These are phyloP conservation scores for Ecliptopera silaceata DNA, from an alignment of 2,888 invertebrate species.

Conservation along the genomic window DNA sequence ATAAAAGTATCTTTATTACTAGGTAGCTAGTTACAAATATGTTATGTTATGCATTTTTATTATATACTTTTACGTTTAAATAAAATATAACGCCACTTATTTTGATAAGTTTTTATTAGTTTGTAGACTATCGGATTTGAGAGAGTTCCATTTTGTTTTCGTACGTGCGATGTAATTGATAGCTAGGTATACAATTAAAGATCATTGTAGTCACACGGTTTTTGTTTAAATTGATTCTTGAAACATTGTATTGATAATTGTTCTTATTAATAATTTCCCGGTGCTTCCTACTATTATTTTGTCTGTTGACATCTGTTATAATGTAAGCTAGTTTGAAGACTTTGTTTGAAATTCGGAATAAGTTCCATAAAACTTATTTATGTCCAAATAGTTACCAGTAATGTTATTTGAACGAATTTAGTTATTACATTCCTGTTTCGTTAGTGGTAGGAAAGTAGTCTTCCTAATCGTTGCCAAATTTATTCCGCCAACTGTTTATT, in stretches of 20 bases:
- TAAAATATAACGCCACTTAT: conserved; percentile 12
- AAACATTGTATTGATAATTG: conserved; percentile 36
- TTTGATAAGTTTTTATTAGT: conserved; percentile 17
- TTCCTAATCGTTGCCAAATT: conserved; percentile 83
- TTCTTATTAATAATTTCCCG: conserved; percentile 66
- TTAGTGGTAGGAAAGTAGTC: conserved; percentile 82
- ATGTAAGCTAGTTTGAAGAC: conserved; percentile 65
- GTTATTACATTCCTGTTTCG: conserved; percentile 80
- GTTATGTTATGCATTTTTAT: conserved; percentile 14
- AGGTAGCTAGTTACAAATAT: conserved; percentile 16
- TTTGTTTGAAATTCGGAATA: conserved; percentile 65
- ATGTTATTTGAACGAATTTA: conserved; percentile 80
- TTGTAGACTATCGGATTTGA: not conserved
- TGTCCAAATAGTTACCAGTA: conserved; percentile 77
- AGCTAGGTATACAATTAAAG: conserved; percentile 14
- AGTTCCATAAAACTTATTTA: conserved; percentile 58
- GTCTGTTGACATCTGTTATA: conserved; percentile 77
- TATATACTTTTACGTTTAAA: conserved; percentile 7
- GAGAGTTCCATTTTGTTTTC: not conserved
- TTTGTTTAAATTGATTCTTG: conserved; percentile 23
- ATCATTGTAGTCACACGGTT: conserved; percentile 15
- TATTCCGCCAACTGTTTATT: conserved; percentile 78
- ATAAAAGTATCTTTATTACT: no score
- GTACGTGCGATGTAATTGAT: conserved; percentile 5
- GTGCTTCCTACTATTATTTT: conserved; percentile 81